Base-by-base conservation (phyloP, 1,140 invertebrate genomes). In the Lepidurus couesii region DNA sequence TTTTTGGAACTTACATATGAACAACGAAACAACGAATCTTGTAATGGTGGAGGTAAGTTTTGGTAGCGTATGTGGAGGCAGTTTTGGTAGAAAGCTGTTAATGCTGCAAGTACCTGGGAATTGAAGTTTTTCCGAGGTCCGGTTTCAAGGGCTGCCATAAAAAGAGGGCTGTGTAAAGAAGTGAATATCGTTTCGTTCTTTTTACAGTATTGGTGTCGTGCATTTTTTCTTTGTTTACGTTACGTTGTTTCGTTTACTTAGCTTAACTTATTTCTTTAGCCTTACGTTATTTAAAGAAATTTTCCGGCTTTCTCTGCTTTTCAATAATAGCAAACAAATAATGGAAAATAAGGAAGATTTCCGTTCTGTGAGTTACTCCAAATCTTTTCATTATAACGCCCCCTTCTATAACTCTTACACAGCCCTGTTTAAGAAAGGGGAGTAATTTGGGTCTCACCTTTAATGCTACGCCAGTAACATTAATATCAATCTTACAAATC, bases 1-100 rank as follows among this genome's bases (percentile, higher is more conserved):
- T 93, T 84, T 96, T 96, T 85, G 91, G 91, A 34, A 90, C 93
- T 83, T 94, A 81, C 47, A 73, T 80, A 11, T 83, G 80, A 80
- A 45, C 5, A 16, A 42, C 26, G 42, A 13, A 74, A 26, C 16
- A 42, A 44, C 21, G 2, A 44, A 21, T 0, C 42, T 65, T 65
- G 7, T 7, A n/a, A n/a, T 65, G n/a, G 21, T 21, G 16, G 4
- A 65, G 53, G 53, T 65, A 65, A 65, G 53, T n/a, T 21, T n/a
- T 13, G 53, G n/a, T 65, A 21, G 53, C 4, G 53, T 7, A 13
- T 65, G 21, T 21, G 16, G 53, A 65, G 53, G 53, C 7, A 21
- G 53, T 16, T 65, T 65, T 65, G 16, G 13, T n/a, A 65, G 53
- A 13, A 65, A 65, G 21, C 4, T 65, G 13, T 21, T 7, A 34